Evolutionary conservation across 2,797 vertebrate species (phyloP), one percentile per base, ranked within the genome.

Genomic region (Brachyalestes nurse): DNA sequence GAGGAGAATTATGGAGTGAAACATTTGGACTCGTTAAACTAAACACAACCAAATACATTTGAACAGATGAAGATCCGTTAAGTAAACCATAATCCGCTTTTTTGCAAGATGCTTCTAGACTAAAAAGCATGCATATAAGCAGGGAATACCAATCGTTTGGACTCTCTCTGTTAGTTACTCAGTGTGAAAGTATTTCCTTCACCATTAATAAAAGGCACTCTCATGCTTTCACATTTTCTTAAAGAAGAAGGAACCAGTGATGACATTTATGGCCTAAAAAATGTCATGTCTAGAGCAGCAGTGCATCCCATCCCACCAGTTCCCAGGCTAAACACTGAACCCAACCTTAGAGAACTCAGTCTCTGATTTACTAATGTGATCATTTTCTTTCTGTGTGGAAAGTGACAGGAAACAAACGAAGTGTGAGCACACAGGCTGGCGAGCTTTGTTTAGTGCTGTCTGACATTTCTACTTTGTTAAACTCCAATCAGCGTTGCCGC

Each of bases 301-400:
- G 8, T 38, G 28, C 9, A 45, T 28, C 28, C 49, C 47, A 51
- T 34, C 6, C 70, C 71, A 6, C 71, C 34, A 45, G 0, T 23
- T 49, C 23, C 67, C 67, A 14, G n/a, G 6, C 61, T 64, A 2
- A 67, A n/a, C 38, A 17, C 53, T 45, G 19, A 45, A 21, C 62
- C 2, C 66, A 78, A 72, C 62, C 67, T 61, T 83, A 23, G 53
- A 80, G 58, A 75, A 72, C 72, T 71, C 81, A 76, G 45, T 25
- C 61, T 77, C 53, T 87, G 80, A 88, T 55, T 91, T 81, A 86
- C 83, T 71, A 64, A 70, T 82, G 51, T 58, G 83, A 79, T 82
- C 72, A 84, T 88, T 86, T 86, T 81, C 82, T 79, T 74, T 83
- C 78, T 72, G 51, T 69, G 23, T 81, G 78, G 65, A 79, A 79